Evolutionary conservation across 2,888 invertebrate species (phyloP).

Genomic region (Clistopyga incitator): DNA sequence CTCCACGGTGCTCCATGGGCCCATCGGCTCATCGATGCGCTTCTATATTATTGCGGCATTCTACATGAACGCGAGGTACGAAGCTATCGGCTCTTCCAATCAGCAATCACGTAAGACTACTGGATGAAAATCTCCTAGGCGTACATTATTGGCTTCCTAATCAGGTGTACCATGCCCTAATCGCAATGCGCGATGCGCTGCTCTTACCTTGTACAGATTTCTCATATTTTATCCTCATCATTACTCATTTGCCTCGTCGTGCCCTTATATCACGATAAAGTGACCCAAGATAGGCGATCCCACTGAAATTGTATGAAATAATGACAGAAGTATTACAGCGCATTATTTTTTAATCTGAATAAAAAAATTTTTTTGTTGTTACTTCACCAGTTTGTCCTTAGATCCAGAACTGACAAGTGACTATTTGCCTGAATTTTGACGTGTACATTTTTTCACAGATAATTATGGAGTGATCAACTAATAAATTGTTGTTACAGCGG

Average conservation of each 20-base stretch:
- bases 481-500: too few species aligned
- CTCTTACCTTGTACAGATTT: neutral
- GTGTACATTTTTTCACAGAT: too few species aligned
- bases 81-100: conserved; percentile 57
- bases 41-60: conserved; percentile 6
- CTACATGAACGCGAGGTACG: conserved; percentile 26
- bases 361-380: too few species aligned
- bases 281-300: neutral
- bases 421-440: too few species aligned
- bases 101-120: conserved; percentile 59
- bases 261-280: neutral
- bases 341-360: neutral
- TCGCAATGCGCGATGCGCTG: neutral
- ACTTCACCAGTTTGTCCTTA: too few species aligned
- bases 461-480: too few species aligned
- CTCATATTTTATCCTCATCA: neutral
- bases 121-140: conserved; percentile 49
- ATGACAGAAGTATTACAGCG: neutral
- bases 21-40: conserved; percentile 23
- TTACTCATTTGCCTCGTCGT: neutral
- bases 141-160: conserved; percentile 62
- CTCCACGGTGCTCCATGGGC: neutral
- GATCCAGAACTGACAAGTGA: too few species aligned
- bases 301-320: neutral
- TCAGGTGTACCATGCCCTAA: conserved; percentile 51